A percentile compares a stretch with the other conserved stretches of the same genome.
Conservation (phyloP, 1,140 invertebrate species). For the Stratiolaelaps scimitus region DNA sequence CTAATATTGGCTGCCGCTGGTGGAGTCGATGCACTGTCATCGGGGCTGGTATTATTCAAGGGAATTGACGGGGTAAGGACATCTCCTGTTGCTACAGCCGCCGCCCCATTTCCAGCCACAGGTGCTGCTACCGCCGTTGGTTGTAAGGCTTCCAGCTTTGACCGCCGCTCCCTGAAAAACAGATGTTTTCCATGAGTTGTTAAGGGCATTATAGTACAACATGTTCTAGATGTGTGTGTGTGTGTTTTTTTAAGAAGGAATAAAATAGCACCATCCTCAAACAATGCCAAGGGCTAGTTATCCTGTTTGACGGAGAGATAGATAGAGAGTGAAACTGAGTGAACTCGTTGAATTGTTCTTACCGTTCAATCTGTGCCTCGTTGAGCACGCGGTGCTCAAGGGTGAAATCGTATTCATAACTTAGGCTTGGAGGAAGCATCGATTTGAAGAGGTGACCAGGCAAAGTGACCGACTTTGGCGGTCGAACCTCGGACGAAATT, state of each 20-base stretch:
- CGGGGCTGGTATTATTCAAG: constrained; percentile 16
- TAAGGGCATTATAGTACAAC: no score
- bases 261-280: no score
- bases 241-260: no score
- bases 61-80: constrained; percentile 32
- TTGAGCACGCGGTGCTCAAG: constrained; percentile 56
- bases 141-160: neutral
- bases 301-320: no score
- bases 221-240: no score
- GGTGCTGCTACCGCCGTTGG: constrained; percentile 11
- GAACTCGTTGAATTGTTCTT: no score
- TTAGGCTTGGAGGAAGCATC: constrained; percentile 42
- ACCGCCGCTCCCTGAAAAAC: neutral
- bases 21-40: constrained; percentile 7
- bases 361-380: constrained; percentile 47
- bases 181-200: neutral
- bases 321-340: no score
- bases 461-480: constrained; percentile 56
- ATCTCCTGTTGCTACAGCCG: neutral
- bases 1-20: constrained; percentile 43
- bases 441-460: constrained; percentile 51
- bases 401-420: constrained; percentile 47
- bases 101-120: neutral
- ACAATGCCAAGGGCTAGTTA: no score
- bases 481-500: constrained; percentile 68